These are phyloP conservation scores for Pseudonaja textilis DNA, from an alignment of 2,113 vertebrate species.

Conservation along the genomic window DNA sequence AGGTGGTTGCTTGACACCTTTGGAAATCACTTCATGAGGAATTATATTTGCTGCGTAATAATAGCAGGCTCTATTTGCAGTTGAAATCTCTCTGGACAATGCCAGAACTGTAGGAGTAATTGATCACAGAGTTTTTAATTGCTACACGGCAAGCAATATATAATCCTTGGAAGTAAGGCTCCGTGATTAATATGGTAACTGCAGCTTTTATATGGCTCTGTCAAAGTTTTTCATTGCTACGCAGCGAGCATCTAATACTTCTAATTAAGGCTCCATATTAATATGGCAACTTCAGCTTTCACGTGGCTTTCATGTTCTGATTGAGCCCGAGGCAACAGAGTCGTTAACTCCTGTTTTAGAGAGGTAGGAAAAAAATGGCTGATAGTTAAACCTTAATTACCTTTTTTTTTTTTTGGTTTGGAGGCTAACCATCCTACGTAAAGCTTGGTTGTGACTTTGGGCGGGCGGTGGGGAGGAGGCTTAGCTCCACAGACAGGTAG, in stretches of 20 bases:
- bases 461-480: not conserved
- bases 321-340: not conserved
- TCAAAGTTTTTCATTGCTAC: not conserved
- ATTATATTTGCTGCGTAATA: not conserved
- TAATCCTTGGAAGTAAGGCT: too few species aligned
- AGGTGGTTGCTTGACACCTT: not conserved
- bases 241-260: not conserved
- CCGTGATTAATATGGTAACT: too few species aligned
- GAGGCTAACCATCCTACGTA: too few species aligned
- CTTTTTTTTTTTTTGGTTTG: not conserved
- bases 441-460: not conserved
- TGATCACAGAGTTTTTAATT: too few species aligned
- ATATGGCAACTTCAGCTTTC: not conserved
- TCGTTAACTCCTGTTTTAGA: not conserved
- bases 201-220: too few species aligned
- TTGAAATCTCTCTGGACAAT: not conserved
- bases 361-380: not conserved
- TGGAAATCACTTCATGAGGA: not conserved
- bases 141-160: too few species aligned
- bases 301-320: not conserved
- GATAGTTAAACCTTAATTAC: not conserved
- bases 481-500: constrained; percentile 16
- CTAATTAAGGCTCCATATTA: not conserved
- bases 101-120: too few species aligned
- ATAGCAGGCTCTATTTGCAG: too few species aligned